Conservation (phyloP, 1,140 invertebrate species). For the Ceratitis capitata region DNA sequence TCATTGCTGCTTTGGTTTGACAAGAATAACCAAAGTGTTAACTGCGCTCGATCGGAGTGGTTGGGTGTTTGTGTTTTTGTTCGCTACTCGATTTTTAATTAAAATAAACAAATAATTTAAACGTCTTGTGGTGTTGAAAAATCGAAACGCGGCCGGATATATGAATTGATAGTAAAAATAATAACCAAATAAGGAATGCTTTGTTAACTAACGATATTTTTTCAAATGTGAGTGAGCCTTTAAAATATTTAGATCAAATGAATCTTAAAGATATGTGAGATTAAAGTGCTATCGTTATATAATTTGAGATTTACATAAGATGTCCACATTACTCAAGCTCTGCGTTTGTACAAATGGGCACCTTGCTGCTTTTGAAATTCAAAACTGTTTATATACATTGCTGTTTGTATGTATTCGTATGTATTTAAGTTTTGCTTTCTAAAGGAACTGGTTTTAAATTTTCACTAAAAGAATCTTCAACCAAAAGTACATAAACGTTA, state of each 20-base stretch:
- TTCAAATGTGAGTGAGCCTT: background rate
- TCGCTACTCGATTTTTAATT: background rate
- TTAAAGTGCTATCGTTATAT: background rate
- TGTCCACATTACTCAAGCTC: background rate
- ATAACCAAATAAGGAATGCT: background rate
- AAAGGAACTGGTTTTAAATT: background rate
- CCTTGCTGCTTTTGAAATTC: background rate
- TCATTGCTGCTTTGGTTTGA: conserved; percentile 34
- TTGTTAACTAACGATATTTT: background rate
- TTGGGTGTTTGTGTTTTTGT: conserved; percentile 34
- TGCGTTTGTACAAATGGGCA: background rate
- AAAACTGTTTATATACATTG: background rate
- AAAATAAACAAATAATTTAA: background rate
- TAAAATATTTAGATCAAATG: background rate
- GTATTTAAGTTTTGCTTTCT: background rate
- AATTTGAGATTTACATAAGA: background rate
- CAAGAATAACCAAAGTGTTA: conserved; percentile 46
- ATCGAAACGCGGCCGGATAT: background rate
- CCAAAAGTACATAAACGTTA: background rate
- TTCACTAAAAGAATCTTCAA: background rate
- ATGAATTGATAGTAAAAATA: background rate
- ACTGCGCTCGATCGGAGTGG: conserved; percentile 44
- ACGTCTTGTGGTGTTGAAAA: too few species aligned
- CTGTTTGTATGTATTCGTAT: background rate
- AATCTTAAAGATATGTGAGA: background rate